Base-by-base conservation (phyloP, 2,888 invertebrate genomes). In the Oxystoma pomonae region DNA sequence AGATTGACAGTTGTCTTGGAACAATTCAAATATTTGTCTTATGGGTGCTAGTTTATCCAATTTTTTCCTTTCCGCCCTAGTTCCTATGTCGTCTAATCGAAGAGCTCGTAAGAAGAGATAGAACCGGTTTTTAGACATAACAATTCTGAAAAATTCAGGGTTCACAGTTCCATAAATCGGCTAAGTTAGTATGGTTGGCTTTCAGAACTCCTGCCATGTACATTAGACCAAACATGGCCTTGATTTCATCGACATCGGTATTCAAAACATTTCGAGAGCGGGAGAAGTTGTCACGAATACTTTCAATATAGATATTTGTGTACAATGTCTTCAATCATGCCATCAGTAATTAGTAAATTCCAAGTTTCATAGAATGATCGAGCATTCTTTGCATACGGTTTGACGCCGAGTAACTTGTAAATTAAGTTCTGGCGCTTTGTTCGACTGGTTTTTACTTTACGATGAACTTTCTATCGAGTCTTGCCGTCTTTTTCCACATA, bases 211-310 rank as follows among this genome's bases (percentile, higher is more conserved):
- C 66, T 17, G 62, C 65, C 57, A 68, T 22, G 53, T 67, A 67
- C 20, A 67, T 18, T 19, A 67, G 55, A 53, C 62, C 66, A 58
- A 67, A 52, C 1, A 63, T 21, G n/a, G 65, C 65, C 58, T 60
- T 64, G 7, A 65, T 64, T 65, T 67, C 65, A 21, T 12, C 55
- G 20, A 20, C 12, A 57, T 55, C 57, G 12, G 65, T 66, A 20
- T 53, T 35, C 56, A 57, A 65, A 20, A n/a, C 35, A 18, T 58
- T 57, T 19, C 2, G 57, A 17, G 57, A 20, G 16, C 55, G 21
- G 18, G 20, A 20, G 20, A 22, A 64, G n/a, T 58, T 56, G 16
- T 16, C 63, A 21, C n/a, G 16, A n/a, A 63, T 35, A 17, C 20
- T 63, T 64, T 49, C 16, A 35, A 63, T 63, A 21, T 64, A 65